A percentile compares a stretch with the other conserved stretches of the same genome.
Conservation (phyloP, 2,888 invertebrate genomes). For the Papilio demoleus region DNA sequence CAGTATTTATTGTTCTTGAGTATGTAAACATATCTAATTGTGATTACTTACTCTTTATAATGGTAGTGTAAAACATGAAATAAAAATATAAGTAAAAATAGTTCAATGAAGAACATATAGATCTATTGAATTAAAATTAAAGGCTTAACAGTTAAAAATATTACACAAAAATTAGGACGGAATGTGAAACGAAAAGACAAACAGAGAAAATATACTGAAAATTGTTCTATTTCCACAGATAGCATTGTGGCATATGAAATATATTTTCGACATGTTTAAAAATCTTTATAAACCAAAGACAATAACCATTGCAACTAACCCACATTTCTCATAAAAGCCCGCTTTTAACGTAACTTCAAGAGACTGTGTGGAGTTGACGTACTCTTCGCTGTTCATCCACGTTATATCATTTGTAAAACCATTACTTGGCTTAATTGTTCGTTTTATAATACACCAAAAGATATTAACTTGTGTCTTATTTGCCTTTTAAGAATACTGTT, state of each 20-base stretch:
- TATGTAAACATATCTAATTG: too few relatives aligned
- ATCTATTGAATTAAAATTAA: too few relatives aligned
- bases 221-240: not conserved
- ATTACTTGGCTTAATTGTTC: constrained; percentile 32
- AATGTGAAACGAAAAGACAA: too few relatives aligned
- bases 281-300: constrained; percentile 38
- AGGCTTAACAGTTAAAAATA: too few relatives aligned
- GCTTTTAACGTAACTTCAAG: constrained; percentile 37
- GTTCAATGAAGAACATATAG: too few relatives aligned
- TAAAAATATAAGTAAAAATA: too few relatives aligned
- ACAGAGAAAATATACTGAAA: too few relatives aligned
- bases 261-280: constrained; percentile 23
- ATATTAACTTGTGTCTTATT: constrained; percentile 3
- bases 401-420: constrained; percentile 17
- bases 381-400: constrained; percentile 10
- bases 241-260: not conserved
- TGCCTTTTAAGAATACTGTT: not conserved
- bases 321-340: constrained; percentile 46
- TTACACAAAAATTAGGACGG: too few relatives aligned
- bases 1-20: too few relatives aligned
- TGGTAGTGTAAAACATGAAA: too few relatives aligned
- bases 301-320: constrained; percentile 46
- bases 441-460: not conserved
- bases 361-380: constrained; percentile 26
- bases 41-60: too few relatives aligned